phyloP scores from a whole-genome alignment of 2,113 vertebrate genomes.

The Fregata magnificens region DNA sequence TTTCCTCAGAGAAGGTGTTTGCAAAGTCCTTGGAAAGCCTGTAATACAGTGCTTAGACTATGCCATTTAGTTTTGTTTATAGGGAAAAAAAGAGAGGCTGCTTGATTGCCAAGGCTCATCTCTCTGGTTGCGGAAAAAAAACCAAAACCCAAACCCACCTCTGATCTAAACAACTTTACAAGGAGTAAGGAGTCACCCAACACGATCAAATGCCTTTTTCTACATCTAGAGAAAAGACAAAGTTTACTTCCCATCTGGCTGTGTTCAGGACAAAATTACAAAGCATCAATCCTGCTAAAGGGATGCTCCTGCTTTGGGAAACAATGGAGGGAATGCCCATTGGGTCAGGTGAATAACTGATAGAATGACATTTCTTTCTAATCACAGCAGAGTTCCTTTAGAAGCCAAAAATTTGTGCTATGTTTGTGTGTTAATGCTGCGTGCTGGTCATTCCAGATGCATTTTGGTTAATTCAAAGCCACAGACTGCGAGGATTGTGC shows the following conservation, averaged over 20 bases:
- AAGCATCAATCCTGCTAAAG: not conserved
- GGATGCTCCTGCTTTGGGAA: not conserved
- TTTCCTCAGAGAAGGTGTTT: not conserved
- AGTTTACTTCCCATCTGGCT: not conserved
- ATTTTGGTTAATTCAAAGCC: constrained; percentile 33
- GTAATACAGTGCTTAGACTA: not conserved
- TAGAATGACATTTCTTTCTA: not conserved
- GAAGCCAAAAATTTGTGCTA: not conserved
- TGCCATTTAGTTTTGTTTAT: not conserved
- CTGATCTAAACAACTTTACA: not conserved
- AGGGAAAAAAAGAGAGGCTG: not conserved
- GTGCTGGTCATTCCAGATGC: not conserved
- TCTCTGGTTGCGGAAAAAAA: not conserved
- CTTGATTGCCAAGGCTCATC: not conserved
- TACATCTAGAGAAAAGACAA: not conserved
- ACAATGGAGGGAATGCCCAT: not conserved
- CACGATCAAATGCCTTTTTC: not conserved
- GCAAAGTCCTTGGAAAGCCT: not conserved
- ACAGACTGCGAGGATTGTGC: not conserved
- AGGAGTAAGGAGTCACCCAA: not conserved
- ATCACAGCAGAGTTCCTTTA: not conserved
- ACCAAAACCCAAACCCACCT: not conserved
- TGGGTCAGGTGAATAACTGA: not conserved
- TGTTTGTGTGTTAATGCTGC: not conserved
- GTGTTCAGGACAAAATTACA: not conserved